phyloP scores from a whole-genome alignment of 2,113 vertebrate species.

The Callionymus lyra region DNA sequence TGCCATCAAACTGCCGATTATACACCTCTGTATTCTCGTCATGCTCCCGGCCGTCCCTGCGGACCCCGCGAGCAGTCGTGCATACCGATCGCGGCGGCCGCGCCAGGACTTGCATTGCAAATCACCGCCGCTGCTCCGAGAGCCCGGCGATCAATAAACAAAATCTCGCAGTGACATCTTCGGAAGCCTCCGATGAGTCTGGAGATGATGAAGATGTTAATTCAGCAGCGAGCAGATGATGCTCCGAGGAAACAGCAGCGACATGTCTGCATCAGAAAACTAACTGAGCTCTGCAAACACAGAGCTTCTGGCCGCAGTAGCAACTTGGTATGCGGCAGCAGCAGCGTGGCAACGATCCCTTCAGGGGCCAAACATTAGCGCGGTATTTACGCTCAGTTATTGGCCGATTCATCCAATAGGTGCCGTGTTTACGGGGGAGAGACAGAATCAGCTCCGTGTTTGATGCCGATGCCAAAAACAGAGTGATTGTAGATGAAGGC shows the following conservation, averaged over 20 bases:
- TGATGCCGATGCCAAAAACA: neutral
- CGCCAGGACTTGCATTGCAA: constrained; percentile 29
- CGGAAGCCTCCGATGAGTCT: neutral
- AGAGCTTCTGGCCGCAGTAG: constrained; percentile 25
- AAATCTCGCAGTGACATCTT: neutral
- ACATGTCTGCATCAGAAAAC: neutral
- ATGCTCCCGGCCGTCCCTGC: constrained; percentile 36
- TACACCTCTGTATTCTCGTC: constrained; percentile 60
- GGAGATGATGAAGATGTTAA: constrained; percentile 21
- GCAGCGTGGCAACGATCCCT: constrained; percentile 32
- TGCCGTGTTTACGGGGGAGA: constrained; percentile 41
- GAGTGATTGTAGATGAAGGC: too few species aligned
- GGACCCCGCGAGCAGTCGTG: constrained; percentile 26
- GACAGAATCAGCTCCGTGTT: neutral
- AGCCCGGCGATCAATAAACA: too few species aligned
- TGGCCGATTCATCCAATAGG: constrained; percentile 46
- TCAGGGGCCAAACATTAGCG: constrained; percentile 47
- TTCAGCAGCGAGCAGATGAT: constrained; percentile 13
- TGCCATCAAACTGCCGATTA: constrained; percentile 63
- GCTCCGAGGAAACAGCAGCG: constrained; percentile 4
- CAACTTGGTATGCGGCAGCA: constrained; percentile 34
- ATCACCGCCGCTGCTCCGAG: constrained; percentile 15
- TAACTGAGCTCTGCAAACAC: neutral
- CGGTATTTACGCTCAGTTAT: constrained; percentile 50
- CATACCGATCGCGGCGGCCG: constrained; percentile 45